Percentiles rank a stretch among this genome's conserved stretches.
Conservation (phyloP, 2,113 vertebrate species). For the Sylvia atricapilla region DNA sequence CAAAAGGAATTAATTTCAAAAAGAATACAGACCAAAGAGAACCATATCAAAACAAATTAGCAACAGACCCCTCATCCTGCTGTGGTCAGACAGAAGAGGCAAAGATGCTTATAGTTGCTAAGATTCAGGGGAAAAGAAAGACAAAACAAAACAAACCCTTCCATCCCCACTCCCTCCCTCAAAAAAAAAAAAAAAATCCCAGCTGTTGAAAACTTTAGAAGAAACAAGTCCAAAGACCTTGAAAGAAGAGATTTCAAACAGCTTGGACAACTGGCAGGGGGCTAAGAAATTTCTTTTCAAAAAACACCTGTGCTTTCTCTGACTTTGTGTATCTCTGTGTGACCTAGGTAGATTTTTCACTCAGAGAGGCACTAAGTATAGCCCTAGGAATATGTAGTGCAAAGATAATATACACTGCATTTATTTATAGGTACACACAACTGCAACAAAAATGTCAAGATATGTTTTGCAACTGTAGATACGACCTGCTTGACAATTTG, state of each 20-base stretch:
- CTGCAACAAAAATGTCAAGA: slow-evolving; percentile 23
- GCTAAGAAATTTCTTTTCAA: slow-evolving; percentile 40
- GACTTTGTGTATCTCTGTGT: neutral
- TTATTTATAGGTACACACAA: slow-evolving; percentile 2
- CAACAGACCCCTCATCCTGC: slow-evolving; percentile 15
- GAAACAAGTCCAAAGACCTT: slow-evolving; percentile 31
- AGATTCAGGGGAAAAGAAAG: neutral
- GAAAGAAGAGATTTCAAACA: slow-evolving; percentile 46
- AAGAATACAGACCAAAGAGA: slow-evolving; percentile 47
- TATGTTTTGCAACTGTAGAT: neutral
- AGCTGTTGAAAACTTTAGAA: slow-evolving; percentile 32
- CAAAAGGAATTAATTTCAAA: slow-evolving; percentile 64
- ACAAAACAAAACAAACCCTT: neutral
- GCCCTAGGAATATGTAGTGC: neutral
- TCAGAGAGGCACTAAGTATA: neutral
- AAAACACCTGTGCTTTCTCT: slow-evolving; percentile 21
- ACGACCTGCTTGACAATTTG: slow-evolving; percentile 31
- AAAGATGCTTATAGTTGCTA: neutral
- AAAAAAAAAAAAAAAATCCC: neutral
- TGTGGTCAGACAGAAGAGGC: neutral
- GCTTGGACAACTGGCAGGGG: slow-evolving; percentile 6
- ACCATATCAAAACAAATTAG: slow-evolving; percentile 49
- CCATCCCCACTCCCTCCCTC: too few species aligned
- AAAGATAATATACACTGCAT: neutral
- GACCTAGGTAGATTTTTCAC: neutral